Evolutionary conservation across 1,140 invertebrate genomes (phyloP), one percentile per base, ranked within the genome.

Genomic region (Thrips palmi): DNA sequence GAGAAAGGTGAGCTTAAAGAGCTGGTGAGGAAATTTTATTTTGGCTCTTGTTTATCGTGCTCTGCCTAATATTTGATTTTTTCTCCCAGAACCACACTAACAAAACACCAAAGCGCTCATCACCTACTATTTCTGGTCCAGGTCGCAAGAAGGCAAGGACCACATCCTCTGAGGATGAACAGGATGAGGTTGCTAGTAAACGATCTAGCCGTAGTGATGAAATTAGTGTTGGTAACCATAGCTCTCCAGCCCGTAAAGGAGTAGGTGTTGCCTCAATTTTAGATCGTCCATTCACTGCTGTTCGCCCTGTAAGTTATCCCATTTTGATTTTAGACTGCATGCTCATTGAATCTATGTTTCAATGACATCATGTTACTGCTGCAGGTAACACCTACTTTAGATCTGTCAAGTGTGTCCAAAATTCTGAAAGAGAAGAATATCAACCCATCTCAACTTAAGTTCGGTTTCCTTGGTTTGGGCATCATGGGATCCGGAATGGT

Each of bases 401-500:
- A 89, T 52, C 64, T 88, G 37, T 71, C 71, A 53, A 74, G 69
- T 22, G 66, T 84, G 1, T 79, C 81, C 1, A 73, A 85, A 47
- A 77, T 77, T 0, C 56, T 87, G 3, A 77, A 80, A 51, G 76
- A 81, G 40, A 88, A 87, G 54, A 81, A 87, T 43, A 88, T 94
- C 41, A 70, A 72, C 37, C 77, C 88, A 2, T 89, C 86, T 8
- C 69, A 68, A 38, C 70, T 86, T 53, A 87, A 77, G 50, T 92
- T 96, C 54, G 92, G 92, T 10, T 96, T 96, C 57, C 70, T 97
- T 23, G 92, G 92, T 1, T 66, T 96, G 6, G 89, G 91, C 27
- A 89, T 87, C 48, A 96, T 97, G 81, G 91, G 91, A n/a, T 77
- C 79, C 29, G 85, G 86, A 14, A 88, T 96, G 51, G 87, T 96